Evolutionary conservation across 2,888 invertebrate genomes (phyloP).

Genomic region (Microlaimidae sp.): DNA sequence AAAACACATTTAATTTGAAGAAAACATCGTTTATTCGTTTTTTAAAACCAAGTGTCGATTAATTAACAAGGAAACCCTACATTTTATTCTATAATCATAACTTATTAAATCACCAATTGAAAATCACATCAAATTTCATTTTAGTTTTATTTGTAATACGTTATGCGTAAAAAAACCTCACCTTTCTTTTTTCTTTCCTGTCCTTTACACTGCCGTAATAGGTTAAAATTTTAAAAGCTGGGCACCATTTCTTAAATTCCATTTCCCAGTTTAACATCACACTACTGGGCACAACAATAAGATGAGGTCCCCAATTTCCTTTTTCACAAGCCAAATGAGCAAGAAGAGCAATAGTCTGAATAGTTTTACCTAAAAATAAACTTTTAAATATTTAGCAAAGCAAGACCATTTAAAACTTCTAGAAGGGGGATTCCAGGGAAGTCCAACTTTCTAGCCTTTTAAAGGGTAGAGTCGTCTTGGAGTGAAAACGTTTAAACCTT

Average conservation of each 20-base stretch:
- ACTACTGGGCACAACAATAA: conserved; percentile 94
- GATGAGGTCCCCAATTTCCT: conserved; percentile 90
- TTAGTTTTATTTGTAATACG: not conserved
- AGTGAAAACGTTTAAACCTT: too few species aligned
- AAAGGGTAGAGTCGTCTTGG: too few species aligned
- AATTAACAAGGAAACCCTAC: too few species aligned
- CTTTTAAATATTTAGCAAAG: not conserved
- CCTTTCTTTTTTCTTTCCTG: conserved; percentile 45
- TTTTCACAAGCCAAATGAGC: conserved; percentile 83
- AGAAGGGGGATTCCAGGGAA: too few species aligned
- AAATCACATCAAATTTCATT: conserved; percentile 5
- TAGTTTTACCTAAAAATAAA: conserved; percentile 92
- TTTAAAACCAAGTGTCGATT: too few species aligned
- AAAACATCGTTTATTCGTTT: too few species aligned
- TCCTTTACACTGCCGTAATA: conserved; percentile 95
- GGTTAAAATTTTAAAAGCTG: conserved; percentile 92
- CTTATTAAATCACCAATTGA: conserved; percentile 3
- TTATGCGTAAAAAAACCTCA: too few species aligned
- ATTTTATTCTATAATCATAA: conserved; percentile 41
- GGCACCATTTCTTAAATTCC: conserved; percentile 99
- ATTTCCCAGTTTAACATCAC: conserved; percentile 99
- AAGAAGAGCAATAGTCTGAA: conserved; percentile 82
- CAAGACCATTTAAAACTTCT: conserved; percentile 6
- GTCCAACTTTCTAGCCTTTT: too few species aligned
- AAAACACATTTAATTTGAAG: too few species aligned